Evolutionary conservation across 2,797 vertebrate genomes (phyloP), one percentile per base, ranked within the genome.

Genomic region (Brachyrhaphis roseni): DNA sequence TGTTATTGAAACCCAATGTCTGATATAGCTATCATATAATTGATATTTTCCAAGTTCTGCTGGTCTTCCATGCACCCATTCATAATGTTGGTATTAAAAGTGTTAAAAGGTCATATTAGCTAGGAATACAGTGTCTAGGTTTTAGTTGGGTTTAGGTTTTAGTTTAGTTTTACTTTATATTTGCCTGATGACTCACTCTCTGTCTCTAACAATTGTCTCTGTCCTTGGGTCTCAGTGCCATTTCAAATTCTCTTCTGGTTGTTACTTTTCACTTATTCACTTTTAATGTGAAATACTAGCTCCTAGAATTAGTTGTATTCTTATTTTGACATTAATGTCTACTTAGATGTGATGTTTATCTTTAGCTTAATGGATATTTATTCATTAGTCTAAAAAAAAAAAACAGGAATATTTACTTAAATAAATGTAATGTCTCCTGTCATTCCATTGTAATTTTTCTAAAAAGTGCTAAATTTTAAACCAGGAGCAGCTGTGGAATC

Each of bases 401-500:
- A 43, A 43, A 11, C 66, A 85, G 46, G 51, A 79, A 84, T 74
- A 75, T 90, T 85, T 83, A 77, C 81, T 81, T 82, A 76, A 73
- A 20, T 78, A 64, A 84, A 82, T 59, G 77, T 83, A 82, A 87
- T 80, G 82, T 80, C 64, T 49, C 81, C 74, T 82, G 81, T 88
- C 88, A n/a, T 62, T 78, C 87, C 90, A 12, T 86, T 77, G 74
- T 79, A 88, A 83, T 80, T 74, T 39, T 82, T 36, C 66, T 84
- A 88, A 90, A 80, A 79, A 80, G 77, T 82, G 83, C 83, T 91
- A 86, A 82, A 55, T 79, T 85, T 87, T 87, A 87, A 76, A 75
- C 70, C 70, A 73, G 47, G 82, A 93, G 88, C 92, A 93, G 90
- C 90, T 93, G 90, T 87, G 83, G 72, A 15, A 80, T 90, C 80